Evolutionary conservation across 2,113 vertebrate species (phyloP), one percentile per base, ranked within the genome.

Genomic region (Leucosticte australis): DNA sequence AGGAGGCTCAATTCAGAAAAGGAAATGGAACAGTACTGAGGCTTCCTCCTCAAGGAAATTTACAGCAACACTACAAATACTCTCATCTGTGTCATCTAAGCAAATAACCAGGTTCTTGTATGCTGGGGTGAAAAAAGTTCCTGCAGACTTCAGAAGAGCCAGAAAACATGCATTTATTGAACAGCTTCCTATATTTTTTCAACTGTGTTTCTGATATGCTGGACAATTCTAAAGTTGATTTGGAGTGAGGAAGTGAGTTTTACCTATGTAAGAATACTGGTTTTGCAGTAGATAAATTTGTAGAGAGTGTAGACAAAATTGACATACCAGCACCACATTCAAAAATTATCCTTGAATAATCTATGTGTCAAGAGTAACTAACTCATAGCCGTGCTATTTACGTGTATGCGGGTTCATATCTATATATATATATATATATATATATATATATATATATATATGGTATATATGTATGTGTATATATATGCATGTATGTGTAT

Each of bases 331-430:
- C 30, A 7, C 15, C 12, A 46, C 17, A 65, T 37, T 78, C 6
- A 63, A 8, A 63, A 52, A 27, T 52, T 15, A 21, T 41, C 23
- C 11, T 13, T 13, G 16, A 49, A 20, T 60, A 33, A 52, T 22
- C 13, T n/a, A 13, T 27, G 18, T 27, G 22, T 3, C 8, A 15
- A 27, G 23, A 63, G 30, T n/a, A 42, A 28, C 24, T 18, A 42
- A 52, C 10, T n/a, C 24, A 10, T 18, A 53, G 19, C 4, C 2
- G 1, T 63, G 30, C 24, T n/a, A 23, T 42, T 17, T 42, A 35
- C 2, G 2, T 22, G 6, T 15, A 3, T 17, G 5, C 39, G 14
- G 15, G 26, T 39, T 12, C 41, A 8, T 30, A 16, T 13, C 7
- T 30, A 41, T n/a, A n/a, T n/a, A n/a, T n/a, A n/a, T 57, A 9